Evolutionary conservation across 2,888 invertebrate genomes (phyloP), one percentile per base, ranked within the genome.

Genomic region (Clivina fossor): DNA sequence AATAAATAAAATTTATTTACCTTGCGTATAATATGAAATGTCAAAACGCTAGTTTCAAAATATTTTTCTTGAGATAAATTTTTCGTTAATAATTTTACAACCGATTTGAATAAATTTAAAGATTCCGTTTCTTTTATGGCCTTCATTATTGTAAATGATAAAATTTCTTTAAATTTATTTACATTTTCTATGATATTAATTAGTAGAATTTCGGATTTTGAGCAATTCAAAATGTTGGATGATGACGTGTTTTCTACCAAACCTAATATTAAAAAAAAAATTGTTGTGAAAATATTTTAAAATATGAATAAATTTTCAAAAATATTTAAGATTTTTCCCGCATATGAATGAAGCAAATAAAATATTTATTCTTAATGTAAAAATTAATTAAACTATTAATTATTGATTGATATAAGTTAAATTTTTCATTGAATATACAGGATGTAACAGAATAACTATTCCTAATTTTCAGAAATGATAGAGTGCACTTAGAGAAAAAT

Each of bases 251-350:
- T 53, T 24, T 53, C 53, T 4, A 53, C 44, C 13, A 51, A 33
- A 24, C 32, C 51, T 51, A 15, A 51, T 33, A 43, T 28, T 11
- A 8, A 49, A 50, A 30, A 7, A 19, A 40, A n/a, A 33, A 1
- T 62, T 58, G 51, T 67, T n/a, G n/a, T n/a, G n/a, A 66, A 3
- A 66, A 40, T 30, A 68, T 59, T 47, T 69, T 69, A 69, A 51
- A 48, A 66, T 66, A 53, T 26, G 40, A 37, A 38, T 55, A 47
- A n/a, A n/a, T n/a, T n/a, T n/a, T n/a, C n/a, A n/a, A n/a, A n/a
- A n/a, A n/a, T n/a, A n/a, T n/a, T n/a, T n/a, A n/a, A n/a, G n/a
- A n/a, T n/a, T n/a, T n/a, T n/a, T n/a, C n/a, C n/a, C n/a, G n/a
- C n/a, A n/a, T n/a, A n/a, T n/a, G n/a, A n/a, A n/a, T n/a, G n/a